phyloP scores from a whole-genome alignment of 2,797 vertebrate species.

The Sciaenops ocellatus region DNA sequence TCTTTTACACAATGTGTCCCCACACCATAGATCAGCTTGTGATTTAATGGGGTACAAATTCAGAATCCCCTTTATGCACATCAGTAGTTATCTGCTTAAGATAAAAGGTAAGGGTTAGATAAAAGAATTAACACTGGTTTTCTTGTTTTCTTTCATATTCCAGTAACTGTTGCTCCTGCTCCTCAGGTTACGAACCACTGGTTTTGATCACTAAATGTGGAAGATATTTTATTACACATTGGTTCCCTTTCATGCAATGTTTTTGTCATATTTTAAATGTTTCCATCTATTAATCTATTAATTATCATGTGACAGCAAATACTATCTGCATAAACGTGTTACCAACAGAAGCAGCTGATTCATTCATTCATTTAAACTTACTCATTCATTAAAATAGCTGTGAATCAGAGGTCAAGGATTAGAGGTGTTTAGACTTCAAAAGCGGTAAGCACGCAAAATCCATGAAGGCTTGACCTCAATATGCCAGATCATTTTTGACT shows the following conservation, averaged over 20 bases:
- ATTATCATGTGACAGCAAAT: background rate
- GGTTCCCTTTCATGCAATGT: background rate
- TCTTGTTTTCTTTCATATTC: background rate
- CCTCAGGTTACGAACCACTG: too few species aligned
- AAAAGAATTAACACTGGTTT: background rate
- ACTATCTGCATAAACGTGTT: background rate
- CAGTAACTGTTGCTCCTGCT: background rate
- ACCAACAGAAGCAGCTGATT: background rate
- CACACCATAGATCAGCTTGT: background rate
- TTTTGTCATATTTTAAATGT: background rate
- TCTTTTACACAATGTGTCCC: background rate
- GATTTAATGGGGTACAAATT: background rate
- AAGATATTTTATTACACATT: background rate
- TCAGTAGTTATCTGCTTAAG: background rate
- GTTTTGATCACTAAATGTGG: background rate
- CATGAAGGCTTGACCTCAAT: slow-evolving; percentile 47
- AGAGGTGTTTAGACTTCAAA: slow-evolving; percentile 31
- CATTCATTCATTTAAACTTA: slow-evolving; percentile 14
- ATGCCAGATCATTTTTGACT: slow-evolving; percentile 16
- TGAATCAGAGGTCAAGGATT: slow-evolving; percentile 21
- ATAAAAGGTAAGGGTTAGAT: too few species aligned
- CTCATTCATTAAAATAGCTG: slow-evolving; percentile 1
- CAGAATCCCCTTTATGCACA: background rate
- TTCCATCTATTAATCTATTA: background rate
- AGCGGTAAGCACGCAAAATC: slow-evolving; percentile 38